Percentiles rank a stretch among this genome's conserved stretches.
phyloP scores from a whole-genome alignment of 2,797 vertebrate species.

The Acrossocheilus wenchowensis region DNA sequence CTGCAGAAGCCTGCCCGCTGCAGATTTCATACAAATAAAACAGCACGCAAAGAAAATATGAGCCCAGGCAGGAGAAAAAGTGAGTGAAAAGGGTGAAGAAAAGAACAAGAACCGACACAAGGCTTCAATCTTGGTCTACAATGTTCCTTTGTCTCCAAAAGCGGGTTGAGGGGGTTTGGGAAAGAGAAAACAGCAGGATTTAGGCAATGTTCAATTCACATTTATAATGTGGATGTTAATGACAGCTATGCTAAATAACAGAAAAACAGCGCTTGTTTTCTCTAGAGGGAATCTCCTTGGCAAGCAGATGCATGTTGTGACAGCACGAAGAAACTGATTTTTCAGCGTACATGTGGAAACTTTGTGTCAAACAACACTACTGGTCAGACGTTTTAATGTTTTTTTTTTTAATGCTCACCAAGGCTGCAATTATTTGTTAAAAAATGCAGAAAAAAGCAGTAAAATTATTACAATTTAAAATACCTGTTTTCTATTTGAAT shows the following conservation, averaged over 20 bases:
- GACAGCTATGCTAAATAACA: conserved; percentile 7
- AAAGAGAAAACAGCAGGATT: conserved; percentile 28
- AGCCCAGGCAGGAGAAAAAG: conserved; percentile 47
- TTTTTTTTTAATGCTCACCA: too few relatives aligned
- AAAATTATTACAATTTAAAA: not conserved
- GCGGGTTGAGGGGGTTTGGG: conserved; percentile 6
- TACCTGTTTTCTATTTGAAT: not conserved
- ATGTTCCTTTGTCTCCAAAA: conserved; percentile 72
- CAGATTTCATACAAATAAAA: conserved; percentile 74
- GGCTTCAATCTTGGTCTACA: conserved; percentile 69
- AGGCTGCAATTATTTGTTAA: not conserved
- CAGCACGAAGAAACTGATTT: conserved; percentile 2
- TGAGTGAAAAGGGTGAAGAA: conserved; percentile 19
- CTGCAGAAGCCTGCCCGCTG: conserved; percentile 61
- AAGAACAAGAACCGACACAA: conserved; percentile 37
- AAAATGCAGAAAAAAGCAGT: not conserved
- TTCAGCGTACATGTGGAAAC: not conserved
- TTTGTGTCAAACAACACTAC: not conserved
- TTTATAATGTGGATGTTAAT: conserved; percentile 35
- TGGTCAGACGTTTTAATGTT: not conserved
- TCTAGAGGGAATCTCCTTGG: conserved; percentile 24
- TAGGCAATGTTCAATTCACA: conserved; percentile 10
- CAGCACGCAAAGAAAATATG: conserved; percentile 74
- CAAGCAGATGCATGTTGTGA: conserved; percentile 2
- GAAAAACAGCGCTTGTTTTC: not conserved